Evolutionary conservation across 2,888 invertebrate genomes (phyloP), one percentile per base, ranked within the genome.

Genomic region (Caenorhabditis sinica): DNA sequence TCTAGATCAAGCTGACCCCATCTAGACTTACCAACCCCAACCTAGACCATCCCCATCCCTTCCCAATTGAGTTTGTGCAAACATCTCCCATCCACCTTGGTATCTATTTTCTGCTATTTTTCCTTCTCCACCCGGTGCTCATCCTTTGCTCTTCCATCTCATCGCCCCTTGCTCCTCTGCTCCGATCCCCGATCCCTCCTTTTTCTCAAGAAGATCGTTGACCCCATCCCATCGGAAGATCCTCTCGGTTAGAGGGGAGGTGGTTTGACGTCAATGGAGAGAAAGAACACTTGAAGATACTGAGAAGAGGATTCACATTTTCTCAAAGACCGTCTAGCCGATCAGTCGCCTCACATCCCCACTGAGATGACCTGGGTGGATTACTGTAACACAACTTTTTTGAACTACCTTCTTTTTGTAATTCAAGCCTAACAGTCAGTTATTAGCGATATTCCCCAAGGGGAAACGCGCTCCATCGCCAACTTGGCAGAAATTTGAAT

Each of bases 261-360:
- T n/a, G n/a, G 49, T 53, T 79, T 79, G 79, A 79, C 79, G 79
- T 79, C 79, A 79, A 79, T 72, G 25, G 56, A 49, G 77, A n/a
- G n/a, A n/a, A n/a, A n/a, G n/a, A 72, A 72, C 79, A 77, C 77
- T 77, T 71, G 79, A 72, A 79, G 68, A 65, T 43, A 45, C 17
- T 28, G 45, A 28, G 45, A 17, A 17, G 9, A 23, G 25, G 28
- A 28, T 45, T 28, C n/a, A 30, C 30, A 9, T 61, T 43, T 28
- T 33, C 43, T 58, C 36, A 51, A 60, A 76, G 60, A 68, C 60
- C 68, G 76, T 76, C 76, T 76, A 76, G 76, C 66, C 76, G 76
- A 76, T 76, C 76, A 69, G 76, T 60, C 60, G 51, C 69, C 53
- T 30, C 25, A 9, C n/a, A n/a, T 45, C 30, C 17, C 20, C n/a